Base-by-base conservation (phyloP, 2,113 vertebrate genomes). In the Cromileptes altivelis region DNA sequence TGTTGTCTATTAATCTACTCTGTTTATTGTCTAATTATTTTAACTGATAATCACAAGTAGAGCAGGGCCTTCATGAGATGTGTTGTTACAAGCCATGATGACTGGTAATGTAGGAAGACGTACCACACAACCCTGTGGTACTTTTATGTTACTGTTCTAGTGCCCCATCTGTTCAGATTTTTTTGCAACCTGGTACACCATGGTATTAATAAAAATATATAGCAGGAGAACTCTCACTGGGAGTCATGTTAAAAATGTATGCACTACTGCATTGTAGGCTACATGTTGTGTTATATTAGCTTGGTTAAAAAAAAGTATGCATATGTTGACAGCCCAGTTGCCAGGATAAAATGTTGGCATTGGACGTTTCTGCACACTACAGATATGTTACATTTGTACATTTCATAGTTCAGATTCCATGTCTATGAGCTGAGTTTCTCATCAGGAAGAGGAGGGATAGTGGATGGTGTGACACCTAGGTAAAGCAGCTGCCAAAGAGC, bases 211-310 rank as follows among this genome's bases (percentile, higher is more conserved):
- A 2, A 7, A 21, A 37, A 37, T 9, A 62, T 5, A 55, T 13
- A 25, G 14, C 18, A 25, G 53, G 1, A 13, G n/a, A 18, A 53
- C n/a, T 78, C 27, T 67, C 17, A 64, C 40, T 45, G 30, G 45
- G 11, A 67, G 45, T 57, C 18, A 25, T 49, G 5, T 13, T 56
- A 53, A 61, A 81, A 68, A 72, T 60, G 8, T 19, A 13, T 6
- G 18, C 47, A 52, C 2, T 10, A 12, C 68, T 10, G 56, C 33
- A 65, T 21, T 71, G 15, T 30, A 30, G 4, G 30, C 30, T 56
- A 17, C 4, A 80, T 30, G 21, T 69, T 27, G 50, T 77, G 40
- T 68, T 40, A 73, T 70, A 47, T 71, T 45, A 69, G 25, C 42
- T 76, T 73, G 30, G 30, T 4, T 30, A 30, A 27, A 27, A 27